phyloP scores from a whole-genome alignment of 2,888 invertebrate species.

The Drosophila koepferae region DNA sequence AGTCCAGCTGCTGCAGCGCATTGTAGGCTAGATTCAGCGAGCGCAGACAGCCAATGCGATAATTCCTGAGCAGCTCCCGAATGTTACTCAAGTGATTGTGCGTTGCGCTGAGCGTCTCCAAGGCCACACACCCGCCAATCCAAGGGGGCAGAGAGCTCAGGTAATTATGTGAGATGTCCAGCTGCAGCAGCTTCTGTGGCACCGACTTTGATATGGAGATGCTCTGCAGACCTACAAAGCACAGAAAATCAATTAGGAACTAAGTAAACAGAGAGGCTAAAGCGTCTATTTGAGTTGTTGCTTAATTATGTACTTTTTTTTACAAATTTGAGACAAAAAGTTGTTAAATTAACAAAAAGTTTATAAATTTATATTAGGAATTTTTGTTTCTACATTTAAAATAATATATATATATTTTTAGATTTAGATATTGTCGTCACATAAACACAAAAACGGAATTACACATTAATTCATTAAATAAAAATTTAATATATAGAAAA shows the following conservation, averaged over 20 bases:
- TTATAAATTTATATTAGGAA: too few relatives aligned
- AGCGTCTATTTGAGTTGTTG: background rate
- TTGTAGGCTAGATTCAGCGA: constrained; percentile 92
- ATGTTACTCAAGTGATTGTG: constrained; percentile 90
- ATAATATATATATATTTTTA: too few relatives aligned
- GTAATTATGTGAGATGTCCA: constrained; percentile 92
- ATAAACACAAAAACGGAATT: too few relatives aligned
- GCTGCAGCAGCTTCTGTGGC: constrained; percentile 90
- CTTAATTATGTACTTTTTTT: background rate
- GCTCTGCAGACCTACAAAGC: constrained; percentile 89
- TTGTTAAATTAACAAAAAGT: background rate
- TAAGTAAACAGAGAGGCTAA: background rate
- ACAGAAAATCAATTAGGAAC: background rate
- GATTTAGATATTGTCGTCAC: too few relatives aligned
- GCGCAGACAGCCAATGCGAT: constrained; percentile 90
- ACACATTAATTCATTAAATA: too few relatives aligned
- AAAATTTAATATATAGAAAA: too few relatives aligned
- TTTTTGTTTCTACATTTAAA: too few relatives aligned
- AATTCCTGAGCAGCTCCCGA: constrained; percentile 91
- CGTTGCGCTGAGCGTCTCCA: constrained; percentile 90
- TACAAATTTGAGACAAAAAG: background rate
- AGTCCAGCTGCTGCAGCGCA: constrained; percentile 90
- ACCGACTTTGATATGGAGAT: constrained; percentile 88
- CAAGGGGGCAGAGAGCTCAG: constrained; percentile 91
- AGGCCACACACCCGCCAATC: constrained; percentile 90